phyloP scores from a whole-genome alignment of 2,113 vertebrate genomes.

The Mirounga angustirostris region DNA sequence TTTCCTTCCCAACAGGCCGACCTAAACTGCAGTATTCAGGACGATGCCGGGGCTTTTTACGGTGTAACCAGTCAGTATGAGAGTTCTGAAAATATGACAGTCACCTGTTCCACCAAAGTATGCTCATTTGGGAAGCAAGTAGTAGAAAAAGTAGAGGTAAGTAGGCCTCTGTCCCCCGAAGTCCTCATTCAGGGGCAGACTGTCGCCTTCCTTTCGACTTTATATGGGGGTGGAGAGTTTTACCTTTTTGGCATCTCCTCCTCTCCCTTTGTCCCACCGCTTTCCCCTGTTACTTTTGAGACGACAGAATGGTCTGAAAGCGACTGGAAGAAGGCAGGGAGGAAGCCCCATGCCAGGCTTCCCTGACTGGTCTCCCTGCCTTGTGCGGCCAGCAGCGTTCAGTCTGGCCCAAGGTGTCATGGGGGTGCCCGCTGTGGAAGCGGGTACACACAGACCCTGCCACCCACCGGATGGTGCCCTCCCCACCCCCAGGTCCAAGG shows the following conservation, averaged over 20 bases:
- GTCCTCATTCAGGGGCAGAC: background rate
- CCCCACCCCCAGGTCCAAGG: background rate
- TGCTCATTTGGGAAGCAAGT: slow-evolving; percentile 99
- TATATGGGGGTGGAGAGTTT: no score
- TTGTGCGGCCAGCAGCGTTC: no score
- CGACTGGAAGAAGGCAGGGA: background rate
- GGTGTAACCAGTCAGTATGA: slow-evolving; percentile 99
- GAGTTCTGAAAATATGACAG: slow-evolving; percentile 99
- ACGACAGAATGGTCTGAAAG: slow-evolving; percentile 4
- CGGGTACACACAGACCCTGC: background rate
- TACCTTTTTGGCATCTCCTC: background rate
- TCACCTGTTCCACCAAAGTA: slow-evolving; percentile 99
- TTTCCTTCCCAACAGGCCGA: slow-evolving; percentile 92
- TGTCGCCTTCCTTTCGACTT: background rate
- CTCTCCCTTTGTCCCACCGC: background rate
- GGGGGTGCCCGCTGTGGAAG: background rate
- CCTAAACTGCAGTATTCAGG: slow-evolving; percentile 98
- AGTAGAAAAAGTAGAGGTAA: slow-evolving; percentile 99
- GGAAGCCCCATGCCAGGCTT: background rate
- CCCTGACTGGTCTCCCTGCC: no score
- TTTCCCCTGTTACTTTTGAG: background rate
- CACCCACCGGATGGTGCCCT: background rate
- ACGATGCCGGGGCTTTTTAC: slow-evolving; percentile 97
- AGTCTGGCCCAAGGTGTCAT: background rate
- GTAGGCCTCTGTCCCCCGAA: background rate